phyloP scores from a whole-genome alignment of 2,888 invertebrate species.

The Herminia tarsipennalis region DNA sequence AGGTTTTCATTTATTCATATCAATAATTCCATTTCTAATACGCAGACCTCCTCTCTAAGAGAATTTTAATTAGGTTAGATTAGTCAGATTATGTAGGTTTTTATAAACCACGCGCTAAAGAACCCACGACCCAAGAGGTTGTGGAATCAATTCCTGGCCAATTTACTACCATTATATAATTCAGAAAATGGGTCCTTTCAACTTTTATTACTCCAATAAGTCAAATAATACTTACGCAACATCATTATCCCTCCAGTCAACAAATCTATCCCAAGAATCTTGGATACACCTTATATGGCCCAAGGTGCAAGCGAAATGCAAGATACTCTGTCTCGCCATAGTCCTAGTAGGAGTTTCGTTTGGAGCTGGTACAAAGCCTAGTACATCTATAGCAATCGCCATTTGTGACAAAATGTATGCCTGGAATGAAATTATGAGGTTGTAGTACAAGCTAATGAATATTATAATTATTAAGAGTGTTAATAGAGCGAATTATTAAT shows the following conservation, averaged over 20 bases:
- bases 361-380: slow-evolving; percentile 57
- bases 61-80: too few species aligned
- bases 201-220: not conserved
- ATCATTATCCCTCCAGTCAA: slow-evolving; percentile 45
- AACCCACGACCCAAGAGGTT: too few species aligned
- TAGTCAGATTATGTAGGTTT: too few species aligned
- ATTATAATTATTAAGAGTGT: too few species aligned
- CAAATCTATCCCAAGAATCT: slow-evolving; percentile 63
- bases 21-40: too few species aligned
- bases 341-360: slow-evolving; percentile 64
- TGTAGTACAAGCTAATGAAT: too few species aligned
- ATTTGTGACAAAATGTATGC: slow-evolving; percentile 60
- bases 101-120: too few species aligned
- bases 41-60: too few species aligned
- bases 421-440: slow-evolving; percentile 44
- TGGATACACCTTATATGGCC: slow-evolving; percentile 84
- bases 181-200: not conserved
- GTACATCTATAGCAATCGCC: slow-evolving; percentile 62
- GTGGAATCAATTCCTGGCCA: too few species aligned
- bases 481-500: too few species aligned
- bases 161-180: too few species aligned
- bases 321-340: slow-evolving; percentile 80
- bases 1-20: too few species aligned
- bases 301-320: slow-evolving; percentile 88
- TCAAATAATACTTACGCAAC: slow-evolving; percentile 9